A percentile compares a stretch with the other conserved stretches of the same genome.
These are phyloP conservation scores for Oncopeltus fasciatus DNA, from an alignment of 1,140 invertebrate species.

Conservation along the genomic window DNA sequence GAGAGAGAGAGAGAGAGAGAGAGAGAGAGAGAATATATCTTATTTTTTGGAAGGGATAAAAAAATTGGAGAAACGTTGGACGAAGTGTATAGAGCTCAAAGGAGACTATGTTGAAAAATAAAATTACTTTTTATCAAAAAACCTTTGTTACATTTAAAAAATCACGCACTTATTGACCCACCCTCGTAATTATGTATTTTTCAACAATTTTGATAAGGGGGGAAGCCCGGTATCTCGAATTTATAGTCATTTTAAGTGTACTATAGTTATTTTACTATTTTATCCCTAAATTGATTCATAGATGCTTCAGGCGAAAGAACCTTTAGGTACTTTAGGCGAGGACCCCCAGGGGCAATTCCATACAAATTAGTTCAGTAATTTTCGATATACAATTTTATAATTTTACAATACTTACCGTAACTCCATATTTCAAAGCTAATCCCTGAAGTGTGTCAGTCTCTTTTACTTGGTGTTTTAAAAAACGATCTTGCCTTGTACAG, in stretches of 20 bases:
- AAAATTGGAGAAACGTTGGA: no score
- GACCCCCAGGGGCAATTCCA: background rate
- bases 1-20: no score
- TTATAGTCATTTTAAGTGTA: background rate
- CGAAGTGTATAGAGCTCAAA: no score
- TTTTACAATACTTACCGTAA: conserved; percentile 52
- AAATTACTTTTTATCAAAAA: no score
- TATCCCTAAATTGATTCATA: background rate
- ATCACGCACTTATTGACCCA: no score
- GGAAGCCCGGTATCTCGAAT: background rate
- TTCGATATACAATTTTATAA: background rate
- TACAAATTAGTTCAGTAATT: background rate
- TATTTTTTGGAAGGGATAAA: no score
- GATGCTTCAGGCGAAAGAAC: background rate
- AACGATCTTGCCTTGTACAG: conserved; percentile 40
- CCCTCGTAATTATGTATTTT: no score
- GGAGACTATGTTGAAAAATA: no score
- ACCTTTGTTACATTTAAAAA: no score
- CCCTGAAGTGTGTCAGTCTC: conserved; percentile 81
- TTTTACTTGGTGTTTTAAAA: conserved; percentile 62
- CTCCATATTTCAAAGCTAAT: conserved; percentile 79
- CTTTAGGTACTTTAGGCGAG: background rate
- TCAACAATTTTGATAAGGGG: no score
- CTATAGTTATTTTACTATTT: background rate
- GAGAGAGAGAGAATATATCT: no score